Percentiles rank a stretch among this genome's conserved stretches.
These are phyloP conservation scores for Cecidostiba fungosa DNA, from an alignment of 2,888 invertebrate species.

Conservation along the genomic window DNA sequence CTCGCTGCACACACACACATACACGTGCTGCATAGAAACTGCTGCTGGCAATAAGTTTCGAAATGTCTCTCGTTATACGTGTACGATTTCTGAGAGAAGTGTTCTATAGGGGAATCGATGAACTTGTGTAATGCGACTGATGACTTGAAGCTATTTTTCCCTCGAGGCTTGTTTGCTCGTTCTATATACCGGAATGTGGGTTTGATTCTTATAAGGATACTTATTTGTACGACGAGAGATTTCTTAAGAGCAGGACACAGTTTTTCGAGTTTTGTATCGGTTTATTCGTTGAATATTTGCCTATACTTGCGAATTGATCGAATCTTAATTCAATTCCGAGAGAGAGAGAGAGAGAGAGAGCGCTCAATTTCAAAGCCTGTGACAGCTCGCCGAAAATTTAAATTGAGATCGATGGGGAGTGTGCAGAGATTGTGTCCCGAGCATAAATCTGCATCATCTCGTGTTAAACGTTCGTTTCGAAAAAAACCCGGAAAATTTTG, in stretches of 20 bases:
- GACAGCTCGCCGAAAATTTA: not conserved
- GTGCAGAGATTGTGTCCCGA: not conserved
- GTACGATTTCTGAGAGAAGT: no score
- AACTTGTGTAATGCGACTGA: no score
- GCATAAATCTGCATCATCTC: conserved; percentile 3
- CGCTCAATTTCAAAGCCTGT: not conserved
- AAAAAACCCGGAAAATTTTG: not conserved
- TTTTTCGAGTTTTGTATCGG: no score
- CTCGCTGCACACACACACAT: not conserved
- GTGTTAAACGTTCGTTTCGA: not conserved
- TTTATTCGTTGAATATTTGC: not conserved
- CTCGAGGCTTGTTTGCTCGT: no score
- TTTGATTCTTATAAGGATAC: no score
- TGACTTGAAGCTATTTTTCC: no score
- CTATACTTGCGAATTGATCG: not conserved
- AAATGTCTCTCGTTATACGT: no score
- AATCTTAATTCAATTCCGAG: not conserved
- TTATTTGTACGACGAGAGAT: no score
- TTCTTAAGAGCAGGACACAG: no score
- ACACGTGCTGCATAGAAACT: not conserved
- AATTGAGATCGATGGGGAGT: not conserved
- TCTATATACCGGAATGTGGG: no score
- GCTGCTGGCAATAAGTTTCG: no score
- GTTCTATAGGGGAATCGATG: no score
- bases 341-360: not conserved